Evolutionary conservation across 2,113 vertebrate genomes (phyloP).

Genomic region (Protomyctophum bolini): DNA sequence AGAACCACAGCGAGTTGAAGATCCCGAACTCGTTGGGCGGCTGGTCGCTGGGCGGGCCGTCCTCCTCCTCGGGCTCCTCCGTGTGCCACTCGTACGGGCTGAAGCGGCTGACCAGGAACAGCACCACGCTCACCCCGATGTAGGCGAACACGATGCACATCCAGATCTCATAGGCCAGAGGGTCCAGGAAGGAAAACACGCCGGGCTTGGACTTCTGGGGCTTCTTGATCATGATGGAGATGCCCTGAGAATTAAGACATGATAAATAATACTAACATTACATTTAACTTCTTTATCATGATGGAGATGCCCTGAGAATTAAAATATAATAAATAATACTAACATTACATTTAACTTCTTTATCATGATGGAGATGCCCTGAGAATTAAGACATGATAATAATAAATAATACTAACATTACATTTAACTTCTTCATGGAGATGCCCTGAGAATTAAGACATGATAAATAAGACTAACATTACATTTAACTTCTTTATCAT

Average conservation of each 20-base stretch:
- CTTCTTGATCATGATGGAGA: slow-evolving; percentile 99
- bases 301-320: no score
- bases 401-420: no score
- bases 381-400: no score
- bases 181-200: slow-evolving; percentile 99
- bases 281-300: no score
- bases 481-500: no score
- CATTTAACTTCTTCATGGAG: no score
- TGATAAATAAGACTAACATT: no score
- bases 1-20: slow-evolving; percentile 99
- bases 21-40: slow-evolving; percentile 99
- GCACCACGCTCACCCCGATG: slow-evolving; percentile 99
- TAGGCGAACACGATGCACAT: slow-evolving; percentile 99
- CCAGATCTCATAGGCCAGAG: slow-evolving; percentile 99
- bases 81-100: slow-evolving; percentile 99
- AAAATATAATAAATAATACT: no score
- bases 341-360: no score
- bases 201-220: slow-evolving; percentile 99
- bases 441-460: no score
- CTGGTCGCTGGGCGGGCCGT: slow-evolving; percentile 94
- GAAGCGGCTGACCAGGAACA: slow-evolving; percentile 99
- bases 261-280: no score
- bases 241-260: slow-evolving; percentile 71
- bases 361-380: no score
- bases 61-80: slow-evolving; percentile 97